Evolutionary conservation across 2,797 vertebrate species (phyloP).

Genomic region (Sphenodon punctatus): DNA sequence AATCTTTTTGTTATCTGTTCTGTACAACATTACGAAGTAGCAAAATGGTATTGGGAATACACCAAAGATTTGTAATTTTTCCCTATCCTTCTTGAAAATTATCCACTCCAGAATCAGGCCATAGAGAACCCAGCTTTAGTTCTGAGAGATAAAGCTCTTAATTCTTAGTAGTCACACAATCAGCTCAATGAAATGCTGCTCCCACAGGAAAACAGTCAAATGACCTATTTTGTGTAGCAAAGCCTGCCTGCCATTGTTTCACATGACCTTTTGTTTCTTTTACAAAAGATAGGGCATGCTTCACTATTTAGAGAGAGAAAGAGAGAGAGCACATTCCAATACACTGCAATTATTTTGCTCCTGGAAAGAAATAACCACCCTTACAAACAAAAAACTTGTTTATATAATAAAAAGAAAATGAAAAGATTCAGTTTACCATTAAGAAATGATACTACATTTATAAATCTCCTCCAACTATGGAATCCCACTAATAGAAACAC

Average conservation of each 20-base stretch:
- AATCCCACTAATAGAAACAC: background rate
- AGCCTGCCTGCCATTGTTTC: constrained; percentile 11
- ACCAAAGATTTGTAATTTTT: no score
- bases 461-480: background rate
- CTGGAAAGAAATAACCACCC: background rate
- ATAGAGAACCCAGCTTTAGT: background rate
- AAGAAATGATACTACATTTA: background rate
- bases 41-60: background rate
- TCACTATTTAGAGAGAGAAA: background rate
- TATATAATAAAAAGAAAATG: background rate
- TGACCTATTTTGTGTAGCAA: background rate
- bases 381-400: constrained; percentile 17
- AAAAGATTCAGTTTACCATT: background rate
- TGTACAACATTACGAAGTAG: background rate
- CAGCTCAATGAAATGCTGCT: background rate
- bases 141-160: background rate
- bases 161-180: background rate
- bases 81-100: background rate
- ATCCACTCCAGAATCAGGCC: background rate
- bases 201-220: constrained; percentile 3
- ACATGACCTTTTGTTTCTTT: constrained; percentile 14
- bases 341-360: background rate
- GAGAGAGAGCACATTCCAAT: background rate
- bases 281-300: background rate
- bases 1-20: background rate